Conservation (phyloP, 2,888 invertebrate genomes). For the Pheosia gnoma region DNA sequence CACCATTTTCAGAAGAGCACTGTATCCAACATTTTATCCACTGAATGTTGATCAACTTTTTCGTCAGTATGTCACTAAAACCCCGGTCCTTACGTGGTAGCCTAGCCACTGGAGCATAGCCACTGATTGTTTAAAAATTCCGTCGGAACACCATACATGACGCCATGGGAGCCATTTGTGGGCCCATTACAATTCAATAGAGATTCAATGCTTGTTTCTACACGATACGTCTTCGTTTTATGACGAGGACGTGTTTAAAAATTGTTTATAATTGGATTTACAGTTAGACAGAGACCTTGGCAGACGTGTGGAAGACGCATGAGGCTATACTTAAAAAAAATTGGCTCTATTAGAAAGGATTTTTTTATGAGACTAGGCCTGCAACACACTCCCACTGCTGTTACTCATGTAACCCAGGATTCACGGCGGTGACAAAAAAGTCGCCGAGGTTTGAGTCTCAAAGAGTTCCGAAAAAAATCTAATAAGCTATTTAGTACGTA, state of each 20-base stretch:
- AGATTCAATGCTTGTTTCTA: slow-evolving; percentile 40
- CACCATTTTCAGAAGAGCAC: too few relatives aligned
- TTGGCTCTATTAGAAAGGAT: too few relatives aligned
- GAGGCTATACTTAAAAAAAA: too few relatives aligned
- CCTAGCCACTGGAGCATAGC: slow-evolving; percentile 49
- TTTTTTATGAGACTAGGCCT: too few relatives aligned
- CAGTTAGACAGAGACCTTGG: slow-evolving; percentile 12
- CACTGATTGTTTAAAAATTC: slow-evolving; percentile 55
- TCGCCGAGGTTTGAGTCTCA: too few relatives aligned
- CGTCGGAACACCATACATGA: slow-evolving; percentile 38
- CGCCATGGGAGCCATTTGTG: slow-evolving; percentile 32
- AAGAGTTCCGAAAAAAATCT: too few relatives aligned
- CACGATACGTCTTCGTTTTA: slow-evolving; percentile 23
- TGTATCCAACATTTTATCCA: too few relatives aligned
- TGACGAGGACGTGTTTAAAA: slow-evolving; percentile 10
- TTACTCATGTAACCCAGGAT: too few relatives aligned
- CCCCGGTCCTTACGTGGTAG: slow-evolving; percentile 22
- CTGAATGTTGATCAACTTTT: slow-evolving; percentile 6
- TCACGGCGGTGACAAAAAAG: too few relatives aligned
- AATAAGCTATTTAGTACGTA: too few relatives aligned
- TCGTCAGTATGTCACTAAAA: slow-evolving; percentile 18
- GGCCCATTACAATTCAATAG: slow-evolving; percentile 42
- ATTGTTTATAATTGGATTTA: slow-evolving; percentile 24
- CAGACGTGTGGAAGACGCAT: not conserved
- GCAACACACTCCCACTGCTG: too few relatives aligned